These are phyloP conservation scores for Oreohelix idahoensis DNA, from an alignment of 1,140 invertebrate species.

Conservation along the genomic window DNA sequence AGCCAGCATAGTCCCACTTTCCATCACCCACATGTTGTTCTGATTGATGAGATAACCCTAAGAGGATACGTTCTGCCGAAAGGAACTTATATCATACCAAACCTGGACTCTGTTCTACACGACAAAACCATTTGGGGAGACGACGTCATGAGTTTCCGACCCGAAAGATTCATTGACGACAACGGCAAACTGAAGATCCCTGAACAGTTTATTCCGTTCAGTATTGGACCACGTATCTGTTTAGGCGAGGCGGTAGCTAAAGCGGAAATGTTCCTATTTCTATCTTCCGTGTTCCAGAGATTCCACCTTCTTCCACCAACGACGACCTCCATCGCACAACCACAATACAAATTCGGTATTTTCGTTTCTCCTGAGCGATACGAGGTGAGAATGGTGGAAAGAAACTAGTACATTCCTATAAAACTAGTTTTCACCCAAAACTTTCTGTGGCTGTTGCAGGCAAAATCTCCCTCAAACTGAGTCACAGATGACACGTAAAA, in stretches of 20 bases:
- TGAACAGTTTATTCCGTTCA: conserved; percentile 40
- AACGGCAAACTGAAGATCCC: conserved; percentile 34
- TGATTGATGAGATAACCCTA: conserved; percentile 50
- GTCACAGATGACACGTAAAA: too few relatives aligned
- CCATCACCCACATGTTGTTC: not conserved
- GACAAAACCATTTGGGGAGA: conserved; percentile 76
- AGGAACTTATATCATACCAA: too few relatives aligned
- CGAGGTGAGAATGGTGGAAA: too few relatives aligned
- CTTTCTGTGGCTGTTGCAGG: too few relatives aligned
- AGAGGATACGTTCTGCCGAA: conserved; percentile 65
- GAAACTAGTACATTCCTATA: too few relatives aligned
- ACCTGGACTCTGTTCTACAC: too few relatives aligned
- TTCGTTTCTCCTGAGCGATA: too few relatives aligned
- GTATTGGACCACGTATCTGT: conserved; percentile 25
- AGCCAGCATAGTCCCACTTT: not conserved
- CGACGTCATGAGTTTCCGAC: conserved; percentile 81
- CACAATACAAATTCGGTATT: too few relatives aligned
- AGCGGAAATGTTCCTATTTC: conserved; percentile 49
- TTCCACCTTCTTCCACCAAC: conserved; percentile 74
- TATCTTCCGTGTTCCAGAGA: conserved; percentile 44
- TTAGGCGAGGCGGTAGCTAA: conserved; percentile 47
- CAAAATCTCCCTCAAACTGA: too few relatives aligned
- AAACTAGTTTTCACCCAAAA: too few relatives aligned
- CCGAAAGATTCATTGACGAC: conserved; percentile 76
- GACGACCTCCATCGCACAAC: too few relatives aligned